Evolutionary conservation across 1,140 invertebrate species (phyloP), one percentile per base, ranked within the genome.

Genomic region (Pseudomyrmex concolor): DNA sequence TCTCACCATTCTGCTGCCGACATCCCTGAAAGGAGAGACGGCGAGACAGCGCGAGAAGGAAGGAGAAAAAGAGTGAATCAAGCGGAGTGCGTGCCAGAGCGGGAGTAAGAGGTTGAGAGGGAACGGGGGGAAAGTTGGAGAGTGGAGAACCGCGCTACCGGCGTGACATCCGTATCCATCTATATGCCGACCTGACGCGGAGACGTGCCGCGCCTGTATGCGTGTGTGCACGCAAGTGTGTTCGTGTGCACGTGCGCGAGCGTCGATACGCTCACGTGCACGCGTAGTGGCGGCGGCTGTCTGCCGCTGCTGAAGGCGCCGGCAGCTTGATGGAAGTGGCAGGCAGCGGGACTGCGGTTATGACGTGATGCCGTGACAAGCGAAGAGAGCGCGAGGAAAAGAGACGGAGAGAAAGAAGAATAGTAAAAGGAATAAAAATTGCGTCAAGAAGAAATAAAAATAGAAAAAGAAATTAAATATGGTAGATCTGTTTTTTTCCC

Each of bases 111-210:
- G 60, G 68, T 12, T 43, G 60, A 19, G 45, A 15, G 51, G n/a
- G 66, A 19, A 48, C 7, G 66, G 22, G 19, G 15, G 45, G 78
- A 15, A 85, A 34, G 34, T 34, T 22, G 72, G 70, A 83, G 51
- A 80, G 78, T 77, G 80, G 83, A 82, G 80, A 84, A 76, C 50
- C 80, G 59, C 84, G 80, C 84, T 78, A 70, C 80, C 55, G 54
- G 51, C 82, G 83, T 84, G 82, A 86, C 83, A 84, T 86, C 85
- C 85, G 85, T 86, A 86, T 86, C 83, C 83, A 84, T 86, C 66
- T 80, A 83, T 86, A 86, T 80, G 85, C 83, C 84, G 64, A 83
- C 62, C 67, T 84, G 71, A 80, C 83, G 83, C 66, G 63, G 60
- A 80, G 74, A 72, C 83, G 57, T 63, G 54, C 51, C 57, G 66